Evolutionary conservation across 2,797 vertebrate genomes (phyloP).

Genomic region (Emys orbicularis): DNA sequence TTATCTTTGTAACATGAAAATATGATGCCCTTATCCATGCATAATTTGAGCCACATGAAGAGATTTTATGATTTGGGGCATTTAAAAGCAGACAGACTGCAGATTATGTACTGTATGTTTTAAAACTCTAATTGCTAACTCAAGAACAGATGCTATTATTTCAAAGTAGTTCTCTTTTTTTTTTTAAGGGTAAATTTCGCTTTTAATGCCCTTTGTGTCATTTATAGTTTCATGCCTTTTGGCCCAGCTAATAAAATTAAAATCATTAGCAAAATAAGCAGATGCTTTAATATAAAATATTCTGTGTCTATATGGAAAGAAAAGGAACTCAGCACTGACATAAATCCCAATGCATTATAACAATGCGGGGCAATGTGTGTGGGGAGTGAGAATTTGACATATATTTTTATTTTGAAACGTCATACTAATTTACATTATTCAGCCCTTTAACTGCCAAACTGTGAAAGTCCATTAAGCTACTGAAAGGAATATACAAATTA

Average conservation of each 20-base stretch:
- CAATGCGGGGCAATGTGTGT: not conserved
- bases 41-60: not conserved
- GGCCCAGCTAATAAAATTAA: constrained; percentile 63
- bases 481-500: constrained; percentile 81
- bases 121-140: constrained; percentile 20
- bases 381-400: constrained; percentile 60
- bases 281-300: constrained; percentile 24
- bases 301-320: not conserved
- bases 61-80: not conserved
- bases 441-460: constrained; percentile 77
- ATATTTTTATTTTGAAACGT: constrained; percentile 78
- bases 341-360: constrained; percentile 24
- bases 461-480: constrained; percentile 78
- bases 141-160: constrained; percentile 44
- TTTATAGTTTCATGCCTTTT: constrained; percentile 32
- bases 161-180: constrained; percentile 3
- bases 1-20: not conserved
- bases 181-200: constrained; percentile 27
- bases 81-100: constrained; percentile 11
- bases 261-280: constrained; percentile 30
- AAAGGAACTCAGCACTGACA: not conserved
- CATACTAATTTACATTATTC: constrained; percentile 74
- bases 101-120: not conserved
- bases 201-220: constrained; percentile 23
- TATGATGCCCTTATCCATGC: not conserved